Evolutionary conservation across 53 echinoderm and acorn worm species (phyloP), one percentile per base, ranked within the genome.

Genomic region (Stichopus horrens): DNA sequence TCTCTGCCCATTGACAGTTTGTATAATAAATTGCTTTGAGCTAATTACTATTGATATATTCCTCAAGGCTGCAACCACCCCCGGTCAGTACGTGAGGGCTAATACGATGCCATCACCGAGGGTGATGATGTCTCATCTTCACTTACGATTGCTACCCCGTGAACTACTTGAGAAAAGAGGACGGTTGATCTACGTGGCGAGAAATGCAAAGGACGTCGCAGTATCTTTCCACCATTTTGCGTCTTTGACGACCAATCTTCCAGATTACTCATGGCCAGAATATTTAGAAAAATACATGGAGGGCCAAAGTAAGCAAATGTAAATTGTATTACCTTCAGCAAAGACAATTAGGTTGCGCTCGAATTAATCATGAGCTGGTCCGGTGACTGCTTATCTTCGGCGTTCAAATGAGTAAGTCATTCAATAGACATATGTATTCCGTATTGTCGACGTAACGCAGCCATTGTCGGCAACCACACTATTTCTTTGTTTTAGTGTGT

Each of bases 1-100:
- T 37, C 37, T 37, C 37, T 37, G 37, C 37, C 2, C 37, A 37
- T 37, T 37, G 37, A 37, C 37, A 37, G 37, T 37, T 37, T 37
- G 37, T 37, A 37, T 37, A 37, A 37, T 37, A 37, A 0, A 37
- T 37, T 37, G 37, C 37, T 1, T 37, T 37, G 37, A 0, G 37
- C 37, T 37, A 37, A 37, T 37, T 37, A 37, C 37, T 37, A 37
- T 37, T 37, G 37, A 37, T 37, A 37, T 37, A 37, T 63, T 63
- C 4, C 16, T 63, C 63, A 63, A 63, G 63, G 63, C 63, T 16
- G 63, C 63, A 7, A 63, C 10, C 8, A 63, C 63, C 4, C 63
- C 63, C 7, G 91, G 91, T 2, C 11, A 88, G 76, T 91, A 91
- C 23, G 91, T 79, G 22, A 59, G 73, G n/a, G 79, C 79, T 6